Conservation (phyloP, 2,797 vertebrate species). For the Malurus leucopterus region DNA sequence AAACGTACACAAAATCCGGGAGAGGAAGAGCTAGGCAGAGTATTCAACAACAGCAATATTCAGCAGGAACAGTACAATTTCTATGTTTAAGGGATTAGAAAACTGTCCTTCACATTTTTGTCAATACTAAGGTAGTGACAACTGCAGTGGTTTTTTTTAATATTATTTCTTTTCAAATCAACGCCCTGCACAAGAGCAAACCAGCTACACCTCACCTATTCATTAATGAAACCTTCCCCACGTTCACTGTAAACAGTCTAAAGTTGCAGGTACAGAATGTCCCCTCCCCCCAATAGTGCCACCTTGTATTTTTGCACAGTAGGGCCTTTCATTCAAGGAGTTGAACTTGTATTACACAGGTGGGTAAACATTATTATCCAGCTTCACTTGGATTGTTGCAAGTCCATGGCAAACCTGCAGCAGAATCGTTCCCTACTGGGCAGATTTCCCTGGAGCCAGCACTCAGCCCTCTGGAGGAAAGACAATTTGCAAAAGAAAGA, state of each 20-base stretch:
- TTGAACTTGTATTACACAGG: conserved; percentile 32
- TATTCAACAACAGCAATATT: conserved; percentile 36
- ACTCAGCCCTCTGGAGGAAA: not conserved
- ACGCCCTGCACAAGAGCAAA: not conserved
- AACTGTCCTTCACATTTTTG: not conserved
- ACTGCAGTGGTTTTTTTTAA: not conserved
- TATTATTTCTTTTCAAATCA: not conserved
- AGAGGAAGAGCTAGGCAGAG: conserved; percentile 45
- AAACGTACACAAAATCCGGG: rapidly evolving
- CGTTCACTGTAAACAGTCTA: not conserved
- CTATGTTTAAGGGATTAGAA: not conserved
- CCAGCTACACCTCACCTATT: not conserved
- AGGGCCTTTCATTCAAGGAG: conserved; percentile 29
- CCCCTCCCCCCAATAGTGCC: not conserved
- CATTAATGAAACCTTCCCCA: not conserved
- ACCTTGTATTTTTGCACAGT: conserved; percentile 14
- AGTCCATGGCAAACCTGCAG: not conserved
- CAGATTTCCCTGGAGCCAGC: not conserved
- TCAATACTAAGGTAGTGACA: not conserved
- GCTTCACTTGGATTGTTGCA: not conserved
- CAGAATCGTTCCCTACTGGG: not conserved
- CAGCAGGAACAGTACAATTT: not conserved
- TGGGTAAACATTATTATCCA: conserved; percentile 43
- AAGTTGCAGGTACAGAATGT: not conserved
- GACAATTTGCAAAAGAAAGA: not conserved